These are phyloP conservation scores for Sphaerophoria rueppellii DNA, from an alignment of 2,888 invertebrate genomes.

Conservation along the genomic window DNA sequence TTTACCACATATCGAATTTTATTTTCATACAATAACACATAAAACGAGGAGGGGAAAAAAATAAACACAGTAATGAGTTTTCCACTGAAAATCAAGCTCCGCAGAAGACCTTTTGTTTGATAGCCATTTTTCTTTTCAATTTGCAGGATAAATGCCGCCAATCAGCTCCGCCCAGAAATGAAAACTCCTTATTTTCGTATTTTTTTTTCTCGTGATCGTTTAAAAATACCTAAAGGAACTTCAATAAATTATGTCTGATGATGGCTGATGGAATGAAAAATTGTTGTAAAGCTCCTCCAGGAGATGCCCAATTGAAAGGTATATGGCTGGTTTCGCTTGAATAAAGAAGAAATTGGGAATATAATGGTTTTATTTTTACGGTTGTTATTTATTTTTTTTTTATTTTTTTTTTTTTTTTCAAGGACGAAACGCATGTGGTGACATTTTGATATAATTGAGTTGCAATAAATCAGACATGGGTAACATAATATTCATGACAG, in stretches of 20 bases:
- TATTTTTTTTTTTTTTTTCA: conserved; percentile 10
- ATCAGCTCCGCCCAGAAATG: background rate
- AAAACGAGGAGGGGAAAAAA: background rate
- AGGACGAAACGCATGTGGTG: conserved; percentile 66
- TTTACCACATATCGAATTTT: conserved; percentile 44
- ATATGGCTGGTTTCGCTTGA: background rate
- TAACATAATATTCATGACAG: conserved; percentile 32
- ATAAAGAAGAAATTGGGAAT: conserved; percentile 47
- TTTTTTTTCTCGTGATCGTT: conserved; percentile 7
- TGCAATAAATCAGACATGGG: conserved; percentile 68
- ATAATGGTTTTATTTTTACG: conserved; percentile 45
- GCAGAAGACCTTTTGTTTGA: conserved; percentile 38
- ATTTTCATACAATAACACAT: background rate
- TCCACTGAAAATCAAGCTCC: conserved; percentile 12
- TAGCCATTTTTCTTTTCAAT: conserved; percentile 35
- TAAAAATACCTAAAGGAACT: conserved; percentile 26
- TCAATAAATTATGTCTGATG: conserved; percentile 49
- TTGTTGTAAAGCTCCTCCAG: conserved; percentile 7
- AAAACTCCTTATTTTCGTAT: conserved; percentile 2
- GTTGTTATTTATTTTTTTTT: background rate
- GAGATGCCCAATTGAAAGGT: background rate
- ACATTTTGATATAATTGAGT: conserved; percentile 71
- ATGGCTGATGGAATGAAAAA: conserved; percentile 42
- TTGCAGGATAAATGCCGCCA: background rate
- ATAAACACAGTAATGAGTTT: conserved; percentile 34